These are phyloP conservation scores for Rhagium mordax DNA, from an alignment of 2,888 invertebrate genomes.

Conservation along the genomic window DNA sequence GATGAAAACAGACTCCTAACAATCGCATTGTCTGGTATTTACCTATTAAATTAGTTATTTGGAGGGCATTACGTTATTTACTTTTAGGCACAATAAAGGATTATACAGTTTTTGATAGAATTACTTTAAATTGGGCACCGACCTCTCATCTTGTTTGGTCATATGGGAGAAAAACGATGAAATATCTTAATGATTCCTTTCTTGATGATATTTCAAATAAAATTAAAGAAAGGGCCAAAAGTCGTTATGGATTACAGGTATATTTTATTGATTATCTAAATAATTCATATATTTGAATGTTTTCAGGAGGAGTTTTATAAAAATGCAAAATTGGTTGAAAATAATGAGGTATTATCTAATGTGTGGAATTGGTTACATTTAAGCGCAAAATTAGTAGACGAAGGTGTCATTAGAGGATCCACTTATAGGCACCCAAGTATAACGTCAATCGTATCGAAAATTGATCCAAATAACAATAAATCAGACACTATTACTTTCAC, in stretches of 20 bases:
- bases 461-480: constrained; percentile 71
- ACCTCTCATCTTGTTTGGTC: constrained; percentile 83
- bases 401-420: constrained; percentile 74
- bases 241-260: constrained; percentile 87
- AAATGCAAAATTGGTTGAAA: constrained; percentile 85
- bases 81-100: constrained; percentile 77
- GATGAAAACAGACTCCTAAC: constrained; percentile 85
- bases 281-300: background rate
- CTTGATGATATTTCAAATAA: constrained; percentile 80
- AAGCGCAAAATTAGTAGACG: constrained; percentile 80
- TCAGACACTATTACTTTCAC: constrained; percentile 77
- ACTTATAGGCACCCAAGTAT: constrained; percentile 78
- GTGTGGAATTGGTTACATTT: constrained; percentile 89
- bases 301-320: constrained; percentile 81
- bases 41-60: background rate
- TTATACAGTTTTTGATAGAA: constrained; percentile 85
- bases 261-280: background rate
- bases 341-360: constrained; percentile 82
- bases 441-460: constrained; percentile 72
- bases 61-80: background rate
- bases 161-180: constrained; percentile 78
- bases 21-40: constrained; percentile 73
- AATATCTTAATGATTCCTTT: constrained; percentile 73
- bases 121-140: constrained; percentile 87
- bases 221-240: constrained; percentile 80